Evolutionary conservation across 2,113 vertebrate genomes (phyloP), one percentile per base, ranked within the genome.

Genomic region (Siniperca chuatsi): DNA sequence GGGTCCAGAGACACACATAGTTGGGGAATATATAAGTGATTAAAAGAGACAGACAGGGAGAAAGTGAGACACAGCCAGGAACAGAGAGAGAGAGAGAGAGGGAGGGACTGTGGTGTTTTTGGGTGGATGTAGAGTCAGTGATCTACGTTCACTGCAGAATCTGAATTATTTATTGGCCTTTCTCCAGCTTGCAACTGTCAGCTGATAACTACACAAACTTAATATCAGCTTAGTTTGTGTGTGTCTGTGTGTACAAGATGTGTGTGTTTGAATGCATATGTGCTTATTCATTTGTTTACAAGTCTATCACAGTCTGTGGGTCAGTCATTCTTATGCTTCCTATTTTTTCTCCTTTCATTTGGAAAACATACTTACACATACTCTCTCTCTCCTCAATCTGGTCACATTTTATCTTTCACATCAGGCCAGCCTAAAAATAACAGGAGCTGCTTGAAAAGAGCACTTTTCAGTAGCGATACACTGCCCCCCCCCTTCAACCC

Each of bases 71-170:
- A 65, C 23, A 60, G 20, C 57, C 12, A 25, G 25, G 16, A 64
- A 72, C 46, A 60, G 71, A 42, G 33, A 67, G 68, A 18, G 29
- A 20, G 54, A 46, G 64, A 61, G 6, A 42, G 73, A 57, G 48
- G 69, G 66, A 60, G 29, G 60, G 81, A 46, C 61, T 77, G 75
- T 75, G 15, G 70, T 87, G 86, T 72, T 93, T 88, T 86, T 74
- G 77, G 77, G 55, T 83, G 77, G 78, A 84, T 87, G 79, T 88
- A 52, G 83, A 89, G 77, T 76, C 73, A 55, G 66, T 90, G 89
- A 95, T 94, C 91, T 94, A 87, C 74, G 73, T 94, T 94, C 88
- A 92, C 92, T 93, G 95, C 92, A 94, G 90, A 96, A 87, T 94
- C 86, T 96, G 86, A 96, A 96, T 94, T 82, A 94, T 96, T 94